Base-by-base conservation (phyloP, 2,113 vertebrate species). In the Mirounga angustirostris region DNA sequence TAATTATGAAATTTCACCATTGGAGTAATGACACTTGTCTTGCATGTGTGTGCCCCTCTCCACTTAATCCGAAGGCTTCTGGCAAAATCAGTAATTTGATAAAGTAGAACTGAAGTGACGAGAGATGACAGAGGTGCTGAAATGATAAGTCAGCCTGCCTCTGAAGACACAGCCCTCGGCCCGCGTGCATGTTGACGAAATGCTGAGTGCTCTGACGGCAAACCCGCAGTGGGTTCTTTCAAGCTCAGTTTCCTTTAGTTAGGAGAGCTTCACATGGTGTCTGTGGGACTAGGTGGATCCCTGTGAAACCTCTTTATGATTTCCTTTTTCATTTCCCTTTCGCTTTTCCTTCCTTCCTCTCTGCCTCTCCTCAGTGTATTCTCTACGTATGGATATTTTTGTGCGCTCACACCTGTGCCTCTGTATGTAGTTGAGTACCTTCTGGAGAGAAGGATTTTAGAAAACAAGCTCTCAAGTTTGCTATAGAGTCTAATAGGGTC, bases 91-190 rank as follows among this genome's bases (percentile, higher is more conserved):
- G 97, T 98, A 98, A 98, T 98, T 98, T 98, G 98, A 98, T 98
- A 98, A 98, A 98, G 98, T 98, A 95, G 95, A 98, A 98, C 97
- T 95, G 98, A 98, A 98, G 97, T 98, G 98, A 98, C 97, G 98
- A 89, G 95, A 85, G 90, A 7, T 98, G 98, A 98, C 97, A 98
- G 97, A 98, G 97, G 97, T 98, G 98, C 96, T 98, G 98, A 98
- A 98, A 98, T 97, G 98, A 96, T 98, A 96, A 98, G 95, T 89
- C 98, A 97, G 94, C 98, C 98, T 98, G 96, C 97, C 79, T 95
- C 93, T 95, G 98, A 98, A 96, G 87, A 95, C 95, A 95, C 96
- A 91, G 5, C 30, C 56, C 94, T 89, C 95, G 52, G 2, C 92
- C 97, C 22, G 8, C 13, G 22, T 91, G 95, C 94, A 65, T 93